Conservation (phyloP, 2,797 vertebrate genomes). For the Pantherophis vulpinus region DNA sequence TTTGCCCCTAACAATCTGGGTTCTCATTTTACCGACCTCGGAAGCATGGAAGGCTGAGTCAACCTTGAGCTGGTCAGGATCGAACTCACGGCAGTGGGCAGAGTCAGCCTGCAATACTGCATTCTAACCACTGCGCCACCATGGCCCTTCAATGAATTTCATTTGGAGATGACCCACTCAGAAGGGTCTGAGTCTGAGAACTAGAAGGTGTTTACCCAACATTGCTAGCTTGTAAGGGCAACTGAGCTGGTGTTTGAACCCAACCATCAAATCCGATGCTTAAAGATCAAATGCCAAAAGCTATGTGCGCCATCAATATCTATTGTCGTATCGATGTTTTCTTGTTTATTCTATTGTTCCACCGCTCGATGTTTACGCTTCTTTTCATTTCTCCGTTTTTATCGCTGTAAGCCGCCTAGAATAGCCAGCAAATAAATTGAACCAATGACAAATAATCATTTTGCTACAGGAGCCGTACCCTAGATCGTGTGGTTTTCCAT, state of each 20-base stretch:
- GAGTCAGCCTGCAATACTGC: not conserved
- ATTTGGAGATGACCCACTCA: not conserved
- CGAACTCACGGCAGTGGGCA: not conserved
- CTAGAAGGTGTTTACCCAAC: not conserved
- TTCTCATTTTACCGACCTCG: not conserved
- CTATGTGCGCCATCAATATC: not conserved
- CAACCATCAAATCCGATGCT: not conserved
- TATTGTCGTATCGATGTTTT: not conserved
- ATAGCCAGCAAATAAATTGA: not conserved
- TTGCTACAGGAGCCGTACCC: not conserved
- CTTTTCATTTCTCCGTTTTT: not conserved
- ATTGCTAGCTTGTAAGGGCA: not conserved
- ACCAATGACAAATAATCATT: not conserved
- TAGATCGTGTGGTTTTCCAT: not conserved
- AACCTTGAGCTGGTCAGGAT: not conserved
- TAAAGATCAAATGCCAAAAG: not conserved
- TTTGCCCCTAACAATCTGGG: not conserved
- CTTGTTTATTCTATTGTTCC: not conserved
- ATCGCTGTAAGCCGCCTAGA: not conserved
- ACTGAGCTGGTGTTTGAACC: not conserved
- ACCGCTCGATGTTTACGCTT: not conserved
- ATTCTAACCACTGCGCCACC: not conserved
- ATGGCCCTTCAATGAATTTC: not conserved
- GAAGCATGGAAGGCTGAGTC: not conserved
- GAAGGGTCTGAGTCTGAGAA: not conserved